Conservation (phyloP, 1,140 invertebrate genomes). For the Aphaenogaster ashmeadi region DNA sequence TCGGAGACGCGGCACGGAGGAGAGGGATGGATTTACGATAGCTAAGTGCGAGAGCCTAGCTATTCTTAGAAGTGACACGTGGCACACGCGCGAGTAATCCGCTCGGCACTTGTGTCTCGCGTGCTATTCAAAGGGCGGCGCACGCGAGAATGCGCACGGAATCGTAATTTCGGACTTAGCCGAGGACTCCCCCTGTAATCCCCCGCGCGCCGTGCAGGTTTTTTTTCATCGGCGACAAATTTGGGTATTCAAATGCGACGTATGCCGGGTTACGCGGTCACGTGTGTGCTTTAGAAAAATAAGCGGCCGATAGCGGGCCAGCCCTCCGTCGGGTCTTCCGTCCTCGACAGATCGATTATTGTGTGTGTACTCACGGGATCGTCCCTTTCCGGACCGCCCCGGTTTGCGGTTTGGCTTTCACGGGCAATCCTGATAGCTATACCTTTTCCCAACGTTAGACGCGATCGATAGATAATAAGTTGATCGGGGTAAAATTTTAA, state of each 20-base stretch:
- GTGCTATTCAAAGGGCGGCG: conserved; percentile 61
- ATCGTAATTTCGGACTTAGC: conserved; percentile 70
- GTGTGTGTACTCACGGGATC: conserved; percentile 16
- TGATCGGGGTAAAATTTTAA: not conserved
- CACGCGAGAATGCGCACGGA: conserved; percentile 27
- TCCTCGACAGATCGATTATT: conserved; percentile 50
- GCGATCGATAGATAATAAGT: conserved; percentile 10
- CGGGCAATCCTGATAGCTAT: not conserved
- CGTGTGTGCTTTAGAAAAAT: conserved; percentile 58
- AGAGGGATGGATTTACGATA: conserved; percentile 61
- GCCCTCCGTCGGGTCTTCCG: not conserved
- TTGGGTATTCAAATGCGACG: conserved; percentile 70
- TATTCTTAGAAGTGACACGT: conserved; percentile 63
- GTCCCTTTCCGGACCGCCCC: conserved; percentile 12
- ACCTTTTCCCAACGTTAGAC: not conserved
- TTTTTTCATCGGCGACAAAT: conserved; percentile 63
- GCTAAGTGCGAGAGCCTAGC: conserved; percentile 13
- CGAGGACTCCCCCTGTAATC: not conserved
- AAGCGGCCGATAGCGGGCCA: not conserved
- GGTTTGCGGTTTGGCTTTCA: conserved; percentile 30
- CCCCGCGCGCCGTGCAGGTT: conserved; percentile 14
- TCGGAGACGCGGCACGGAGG: not conserved
- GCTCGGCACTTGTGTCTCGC: conserved; percentile 59
- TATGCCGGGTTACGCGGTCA: conserved; percentile 52
- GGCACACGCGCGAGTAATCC: conserved; percentile 71